Percentiles rank a stretch among this genome's conserved stretches.
These are phyloP conservation scores for Heliangelus exortis DNA, from an alignment of 2,797 vertebrate genomes.

Conservation along the genomic window DNA sequence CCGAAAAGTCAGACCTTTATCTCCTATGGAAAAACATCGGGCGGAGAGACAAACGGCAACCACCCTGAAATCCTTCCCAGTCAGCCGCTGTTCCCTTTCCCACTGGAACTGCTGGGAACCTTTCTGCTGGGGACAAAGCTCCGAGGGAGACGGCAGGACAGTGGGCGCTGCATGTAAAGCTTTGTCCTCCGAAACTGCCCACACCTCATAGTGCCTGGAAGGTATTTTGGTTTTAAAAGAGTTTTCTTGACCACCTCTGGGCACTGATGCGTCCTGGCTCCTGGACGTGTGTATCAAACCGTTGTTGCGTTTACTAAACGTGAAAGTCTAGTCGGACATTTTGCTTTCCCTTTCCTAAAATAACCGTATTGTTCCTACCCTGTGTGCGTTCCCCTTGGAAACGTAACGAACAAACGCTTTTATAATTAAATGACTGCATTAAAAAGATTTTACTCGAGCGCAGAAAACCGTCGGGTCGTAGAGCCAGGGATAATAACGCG, in stretches of 20 bases:
- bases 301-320: background rate
- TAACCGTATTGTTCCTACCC: background rate
- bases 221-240: background rate
- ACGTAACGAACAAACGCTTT: background rate
- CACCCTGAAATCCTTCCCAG: background rate
- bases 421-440: background rate
- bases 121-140: background rate
- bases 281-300: background rate
- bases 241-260: background rate
- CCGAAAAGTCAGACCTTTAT: slow-evolving; percentile 77
- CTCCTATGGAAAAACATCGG: slow-evolving; percentile 81
- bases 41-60: slow-evolving; percentile 82
- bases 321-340: background rate
- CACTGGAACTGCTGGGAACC: background rate
- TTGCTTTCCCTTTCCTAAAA: background rate
- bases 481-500: background rate
- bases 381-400: background rate
- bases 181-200: background rate
- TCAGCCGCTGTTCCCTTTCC: background rate
- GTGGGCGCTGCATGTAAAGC: background rate
- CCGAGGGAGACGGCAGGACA: background rate
- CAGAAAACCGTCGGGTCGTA: background rate
- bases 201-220: background rate
- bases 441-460: background rate
- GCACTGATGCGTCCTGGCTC: background rate